These are phyloP conservation scores for Diploscapter pachys DNA, from an alignment of 1,140 invertebrate species.

Conservation along the genomic window DNA sequence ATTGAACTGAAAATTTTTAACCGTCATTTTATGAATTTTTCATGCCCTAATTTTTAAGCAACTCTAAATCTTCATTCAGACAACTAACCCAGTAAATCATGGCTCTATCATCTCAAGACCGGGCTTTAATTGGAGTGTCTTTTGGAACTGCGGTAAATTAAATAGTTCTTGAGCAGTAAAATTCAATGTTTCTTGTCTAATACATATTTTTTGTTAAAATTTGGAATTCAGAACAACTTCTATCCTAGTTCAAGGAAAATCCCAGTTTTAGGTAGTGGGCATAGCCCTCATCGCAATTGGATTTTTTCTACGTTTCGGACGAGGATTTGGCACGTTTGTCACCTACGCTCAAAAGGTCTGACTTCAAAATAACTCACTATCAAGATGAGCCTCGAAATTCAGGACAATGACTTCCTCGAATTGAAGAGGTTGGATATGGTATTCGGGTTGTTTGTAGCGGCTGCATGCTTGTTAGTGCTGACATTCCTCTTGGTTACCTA, in stretches of 20 bases:
- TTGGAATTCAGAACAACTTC: no score
- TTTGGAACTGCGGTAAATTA: no score
- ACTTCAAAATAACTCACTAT: background rate
- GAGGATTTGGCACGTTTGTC: constrained; percentile 28
- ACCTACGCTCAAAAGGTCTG: constrained; percentile 22
- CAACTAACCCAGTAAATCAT: no score
- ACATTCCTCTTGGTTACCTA: constrained; percentile 17
- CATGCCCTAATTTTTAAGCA: no score
- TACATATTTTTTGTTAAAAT: no score
- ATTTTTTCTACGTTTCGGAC: constrained; percentile 29
- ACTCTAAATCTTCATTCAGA: no score
- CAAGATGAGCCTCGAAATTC: background rate
- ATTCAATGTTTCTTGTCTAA: no score
- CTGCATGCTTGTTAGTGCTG: constrained; percentile 18
- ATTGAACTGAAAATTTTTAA: no score
- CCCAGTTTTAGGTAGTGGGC: constrained; percentile 17
- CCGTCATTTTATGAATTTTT: no score
- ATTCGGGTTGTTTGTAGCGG: constrained; percentile 26
- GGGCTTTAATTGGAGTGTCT: no score
- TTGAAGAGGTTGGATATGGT: constrained; percentile 28
- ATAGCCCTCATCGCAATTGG: constrained; percentile 24
- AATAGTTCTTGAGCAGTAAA: no score
- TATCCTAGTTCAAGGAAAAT: background rate
- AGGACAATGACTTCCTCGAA: constrained; percentile 33
- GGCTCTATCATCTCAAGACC: no score